Conservation (phyloP, 2,113 vertebrate species). For the Siphamia tubifer region DNA sequence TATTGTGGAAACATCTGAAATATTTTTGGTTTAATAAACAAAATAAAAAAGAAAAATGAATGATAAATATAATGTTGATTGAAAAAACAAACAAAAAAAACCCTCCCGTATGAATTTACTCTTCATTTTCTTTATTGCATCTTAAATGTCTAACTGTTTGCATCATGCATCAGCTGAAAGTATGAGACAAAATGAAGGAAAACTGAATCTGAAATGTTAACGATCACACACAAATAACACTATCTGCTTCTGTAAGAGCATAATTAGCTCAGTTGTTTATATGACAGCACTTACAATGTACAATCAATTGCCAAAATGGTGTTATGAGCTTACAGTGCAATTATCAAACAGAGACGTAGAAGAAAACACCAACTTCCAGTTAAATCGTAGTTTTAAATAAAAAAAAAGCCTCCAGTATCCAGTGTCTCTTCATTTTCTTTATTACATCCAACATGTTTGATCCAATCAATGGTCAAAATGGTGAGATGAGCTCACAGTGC, state of each 20-base stretch:
- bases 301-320: slow-evolving; percentile 51
- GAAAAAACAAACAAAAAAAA: no score
- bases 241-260: slow-evolving; percentile 60
- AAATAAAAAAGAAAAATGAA: no score
- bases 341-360: slow-evolving; percentile 34
- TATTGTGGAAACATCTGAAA: no score
- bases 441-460: no score
- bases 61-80: no score
- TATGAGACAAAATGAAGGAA: slow-evolving; percentile 47
- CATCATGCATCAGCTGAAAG: slow-evolving; percentile 9
- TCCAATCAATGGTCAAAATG: slow-evolving; percentile 50
- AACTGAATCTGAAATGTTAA: slow-evolving; percentile 53
- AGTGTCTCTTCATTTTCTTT: no score
- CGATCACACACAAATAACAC: slow-evolving; percentile 71
- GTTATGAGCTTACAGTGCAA: slow-evolving; percentile 44
- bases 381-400: no score
- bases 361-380: no score
- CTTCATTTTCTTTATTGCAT: slow-evolving; percentile 5
- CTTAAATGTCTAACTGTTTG: no score
- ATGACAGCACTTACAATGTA: slow-evolving; percentile 41
- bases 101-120: no score
- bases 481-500: slow-evolving; percentile 25
- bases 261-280: slow-evolving; percentile 29
- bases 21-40: no score
- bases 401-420: no score